Base-by-base conservation (phyloP, 1,140 invertebrate species). In the Calliphora vicina region DNA sequence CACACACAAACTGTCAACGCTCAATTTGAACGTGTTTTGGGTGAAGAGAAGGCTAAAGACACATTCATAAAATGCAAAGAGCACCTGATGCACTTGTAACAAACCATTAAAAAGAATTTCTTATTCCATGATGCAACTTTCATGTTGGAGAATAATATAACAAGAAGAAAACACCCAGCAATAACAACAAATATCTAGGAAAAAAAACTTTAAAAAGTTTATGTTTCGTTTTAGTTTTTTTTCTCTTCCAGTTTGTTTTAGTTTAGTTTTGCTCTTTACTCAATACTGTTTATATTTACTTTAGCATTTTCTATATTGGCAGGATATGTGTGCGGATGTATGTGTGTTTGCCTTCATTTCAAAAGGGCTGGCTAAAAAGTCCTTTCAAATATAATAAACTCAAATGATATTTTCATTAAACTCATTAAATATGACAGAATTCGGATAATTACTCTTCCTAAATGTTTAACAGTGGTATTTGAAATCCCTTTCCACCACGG, bases 31-130 rank as follows among this genome's bases (percentile, higher is more conserved):
- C 74, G 74, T 78, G 74, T 74, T 74, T 74, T 23, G 74, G 35
- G 15, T 78, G 20, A 42, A 67, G 61, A 23, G 61, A 67, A 67
- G 61, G 61, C 45, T 20, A 67, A 67, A 67, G 20, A 67, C n/a
- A 17, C n/a, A 67, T 23, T 23, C n/a, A 67, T 67, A 67, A 23
- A 23, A 67, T 67, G 61, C 61, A 23, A 57, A 67, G 61, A 23
- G 35, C 74, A 78, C 74, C 74, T 78, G 74, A 78, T 78, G 74
- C 74, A 78, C 74, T 78, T 78, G 35, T 43, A 43, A 43, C 35
- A 43, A 78, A 78, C 35, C 74, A 78, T 78, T 78, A 78, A 78
- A 78, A 78, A 78, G 27, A 74, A 23, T 20, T 76, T 76, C 73
- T 42, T 35, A 76, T 20, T 78, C 74, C 26, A 78, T 78, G 35